These are phyloP conservation scores for Etheostoma perlongum DNA, from an alignment of 2,797 vertebrate species.

Conservation along the genomic window DNA sequence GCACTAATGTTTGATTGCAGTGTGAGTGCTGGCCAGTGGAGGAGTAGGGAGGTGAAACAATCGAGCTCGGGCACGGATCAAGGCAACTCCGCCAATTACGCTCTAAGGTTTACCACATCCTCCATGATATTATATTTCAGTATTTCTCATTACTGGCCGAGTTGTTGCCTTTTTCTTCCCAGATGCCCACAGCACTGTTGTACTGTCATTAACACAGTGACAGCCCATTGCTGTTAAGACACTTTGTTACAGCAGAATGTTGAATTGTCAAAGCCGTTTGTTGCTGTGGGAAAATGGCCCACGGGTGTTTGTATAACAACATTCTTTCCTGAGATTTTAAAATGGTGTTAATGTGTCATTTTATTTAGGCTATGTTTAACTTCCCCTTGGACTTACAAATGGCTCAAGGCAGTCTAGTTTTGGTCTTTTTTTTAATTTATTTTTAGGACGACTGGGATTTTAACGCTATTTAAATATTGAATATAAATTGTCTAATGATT, in stretches of 20 bases:
- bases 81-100: too few species aligned
- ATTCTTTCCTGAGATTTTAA: slow-evolving; percentile 5
- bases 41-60: too few species aligned
- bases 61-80: too few species aligned
- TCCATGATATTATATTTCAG: background rate
- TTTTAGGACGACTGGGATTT: background rate
- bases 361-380: background rate
- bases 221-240: slow-evolving; percentile 18
- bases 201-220: slow-evolving; percentile 16
- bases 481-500: background rate
- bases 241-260: slow-evolving; percentile 17
- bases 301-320: background rate
- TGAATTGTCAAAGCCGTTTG: slow-evolving; percentile 7
- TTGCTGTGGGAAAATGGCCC: slow-evolving; percentile 13
- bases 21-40: too few species aligned
- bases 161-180: slow-evolving; percentile 15
- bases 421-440: background rate
- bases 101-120: background rate
- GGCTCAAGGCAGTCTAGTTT: background rate
- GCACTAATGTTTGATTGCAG: too few species aligned
- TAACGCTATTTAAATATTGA: background rate
- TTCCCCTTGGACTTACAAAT: background rate
- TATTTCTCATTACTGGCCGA: background rate
- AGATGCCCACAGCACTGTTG: slow-evolving; percentile 15
- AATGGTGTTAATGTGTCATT: slow-evolving; percentile 17